Evolutionary conservation across 2,797 vertebrate species (phyloP), one percentile per base, ranked within the genome.

Genomic region (Propithecus deckenii): DNA sequence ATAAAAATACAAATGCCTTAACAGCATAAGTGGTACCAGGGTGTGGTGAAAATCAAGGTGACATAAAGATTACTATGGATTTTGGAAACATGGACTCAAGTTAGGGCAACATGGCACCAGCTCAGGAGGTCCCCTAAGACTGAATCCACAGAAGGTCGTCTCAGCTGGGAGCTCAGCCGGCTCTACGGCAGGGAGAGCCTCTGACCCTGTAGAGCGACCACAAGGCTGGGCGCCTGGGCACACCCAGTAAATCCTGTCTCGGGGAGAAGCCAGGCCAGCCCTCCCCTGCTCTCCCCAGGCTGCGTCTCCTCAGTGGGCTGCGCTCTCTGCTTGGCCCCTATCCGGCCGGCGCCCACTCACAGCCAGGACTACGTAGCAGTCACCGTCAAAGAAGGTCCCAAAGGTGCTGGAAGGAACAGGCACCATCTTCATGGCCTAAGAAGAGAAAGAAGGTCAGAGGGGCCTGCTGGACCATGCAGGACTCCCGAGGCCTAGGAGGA

Each of bases 381-480:
- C 99, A 14, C 99, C 99, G 48, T 99, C 99, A 0, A 98, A 99
- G 98, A 99, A 99, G 63, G 93, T 99, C 76, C 99, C 99, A 0
- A 98, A 98, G 71, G 98, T 98, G 96, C 98, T 99, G 76, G 98
- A 93, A 87, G 99, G 98, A 88, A 99, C 97, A 1, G 99, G 99
- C 67, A 99, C 99, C 98, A 99, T 99, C 98, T 99, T 98, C 99
- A 99, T 99, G 63, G 97, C 98, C 99, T 99, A 97, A 48, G 72
- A 94, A 97, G 78, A 87, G 79, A 94, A 20, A 46, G 28, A 25
- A 46, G 52, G 32, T 84, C 28, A 55, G 55, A 18, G 38, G 57
- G 7, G 4, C 41, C 59, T 13, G 22, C 8, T 2, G 20, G n/a
- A 46, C 52, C 41, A 12, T 52, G 57, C 6, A n/a, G 32, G 63